Conservation (phyloP, 2,113 vertebrate genomes). For the Stomatorhinus ivindoensis region DNA sequence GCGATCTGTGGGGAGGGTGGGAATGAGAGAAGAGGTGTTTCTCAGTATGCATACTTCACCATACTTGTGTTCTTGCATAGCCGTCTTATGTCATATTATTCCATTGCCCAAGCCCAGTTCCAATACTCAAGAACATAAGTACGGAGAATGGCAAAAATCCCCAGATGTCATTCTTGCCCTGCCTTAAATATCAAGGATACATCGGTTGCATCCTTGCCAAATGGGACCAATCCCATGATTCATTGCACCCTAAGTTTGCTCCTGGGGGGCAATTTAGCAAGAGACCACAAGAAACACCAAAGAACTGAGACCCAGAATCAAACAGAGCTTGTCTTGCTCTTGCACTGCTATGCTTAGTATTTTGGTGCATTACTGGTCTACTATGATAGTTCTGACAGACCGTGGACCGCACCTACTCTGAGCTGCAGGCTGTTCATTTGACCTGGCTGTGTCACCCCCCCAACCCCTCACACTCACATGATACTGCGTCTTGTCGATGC, state of each 20-base stretch:
- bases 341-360: neutral
- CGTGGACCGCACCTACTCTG: neutral
- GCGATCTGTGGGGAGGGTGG: constrained; percentile 60
- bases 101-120: neutral
- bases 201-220: too few relatives aligned
- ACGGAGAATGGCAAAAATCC: too few relatives aligned
- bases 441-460: neutral
- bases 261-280: neutral
- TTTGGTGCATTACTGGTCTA: neutral
- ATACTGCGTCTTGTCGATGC: constrained; percentile 91
- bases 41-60: neutral
- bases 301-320: neutral
- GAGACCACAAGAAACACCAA: neutral
- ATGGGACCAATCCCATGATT: neutral
- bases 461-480: constrained; percentile 56
- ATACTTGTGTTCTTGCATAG: neutral
- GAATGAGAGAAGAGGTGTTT: neutral
- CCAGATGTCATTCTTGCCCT: too few relatives aligned
- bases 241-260: neutral
- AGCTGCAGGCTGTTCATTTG: neutral
- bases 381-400: neutral
- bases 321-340: neutral
- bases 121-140: too few relatives aligned
- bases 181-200: too few relatives aligned
- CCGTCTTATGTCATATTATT: too few relatives aligned